A percentile compares a stretch with the other conserved stretches of the same genome.
These are phyloP conservation scores for Mesorhabditis spiculigera DNA, from an alignment of 2,888 invertebrate genomes.

Conservation along the genomic window DNA sequence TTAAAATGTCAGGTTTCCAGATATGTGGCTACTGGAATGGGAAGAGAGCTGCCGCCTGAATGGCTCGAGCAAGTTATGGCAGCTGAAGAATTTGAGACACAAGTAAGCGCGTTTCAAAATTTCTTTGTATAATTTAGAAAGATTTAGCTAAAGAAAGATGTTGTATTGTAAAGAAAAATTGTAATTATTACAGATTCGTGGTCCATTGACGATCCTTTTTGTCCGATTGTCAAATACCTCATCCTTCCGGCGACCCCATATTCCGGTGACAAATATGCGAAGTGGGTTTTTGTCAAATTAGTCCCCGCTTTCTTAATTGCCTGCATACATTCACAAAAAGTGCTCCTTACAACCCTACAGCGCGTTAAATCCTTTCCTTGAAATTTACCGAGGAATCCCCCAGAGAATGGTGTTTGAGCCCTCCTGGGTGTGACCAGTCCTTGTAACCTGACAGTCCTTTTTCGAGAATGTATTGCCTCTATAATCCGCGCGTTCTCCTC, in stretches of 20 bases:
- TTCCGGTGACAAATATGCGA: constrained; percentile 32
- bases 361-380: too few species aligned
- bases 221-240: constrained; percentile 38
- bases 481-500: not conserved
- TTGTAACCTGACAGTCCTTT: not conserved
- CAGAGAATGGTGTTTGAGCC: too few species aligned
- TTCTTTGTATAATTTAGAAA: not conserved
- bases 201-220: constrained; percentile 43
- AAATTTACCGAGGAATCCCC: too few species aligned
- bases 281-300: constrained; percentile 17
- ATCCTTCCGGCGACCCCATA: constrained; percentile 33
- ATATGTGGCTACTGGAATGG: constrained; percentile 36
- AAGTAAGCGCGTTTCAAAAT: constrained; percentile 11
- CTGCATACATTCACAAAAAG: too few species aligned
- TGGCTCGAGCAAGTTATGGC: constrained; percentile 46
- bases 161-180: not conserved
- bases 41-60: constrained; percentile 34
- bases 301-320: too few species aligned
- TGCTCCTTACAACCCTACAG: too few species aligned
- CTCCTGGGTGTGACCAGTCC: too few species aligned
- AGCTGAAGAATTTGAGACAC: constrained; percentile 44
- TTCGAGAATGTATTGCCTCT: constrained; percentile 7
- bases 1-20: constrained; percentile 16
- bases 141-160: not conserved
- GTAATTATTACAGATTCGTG: constrained; percentile 26